phyloP scores from a whole-genome alignment of 2,888 invertebrate genomes.

The Subacronicta megacephala region DNA sequence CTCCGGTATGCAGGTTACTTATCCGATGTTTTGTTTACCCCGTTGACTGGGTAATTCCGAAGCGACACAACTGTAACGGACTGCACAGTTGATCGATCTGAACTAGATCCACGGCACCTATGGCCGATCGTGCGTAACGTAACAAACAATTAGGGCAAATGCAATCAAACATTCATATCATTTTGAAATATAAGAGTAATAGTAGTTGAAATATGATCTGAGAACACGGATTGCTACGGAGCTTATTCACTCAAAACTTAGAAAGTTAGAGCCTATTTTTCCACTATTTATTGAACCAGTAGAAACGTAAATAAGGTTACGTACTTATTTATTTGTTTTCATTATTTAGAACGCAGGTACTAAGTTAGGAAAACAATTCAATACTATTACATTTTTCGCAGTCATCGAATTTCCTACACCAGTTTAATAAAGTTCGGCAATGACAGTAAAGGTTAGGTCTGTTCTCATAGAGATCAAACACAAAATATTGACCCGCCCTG shows the following conservation, averaged over 20 bases:
- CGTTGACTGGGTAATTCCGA: slow-evolving; percentile 22
- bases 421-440: slow-evolving; percentile 54
- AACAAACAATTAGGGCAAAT: slow-evolving; percentile 52
- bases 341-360: too few species aligned
- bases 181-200: slow-evolving; percentile 27
- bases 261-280: neutral
- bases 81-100: slow-evolving; percentile 48
- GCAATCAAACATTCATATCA: slow-evolving; percentile 45
- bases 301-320: too few species aligned
- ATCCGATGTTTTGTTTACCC: slow-evolving; percentile 46
- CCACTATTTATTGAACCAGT: neutral
- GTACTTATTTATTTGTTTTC: too few species aligned
- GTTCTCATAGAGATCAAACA: slow-evolving; percentile 70
- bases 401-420: slow-evolving; percentile 10
- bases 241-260: neutral
- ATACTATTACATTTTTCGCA: neutral
- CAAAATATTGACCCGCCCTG: slow-evolving; percentile 71
- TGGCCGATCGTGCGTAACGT: slow-evolving; percentile 50
- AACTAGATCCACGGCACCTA: slow-evolving; percentile 48
- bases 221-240: neutral
- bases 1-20: slow-evolving; percentile 18
- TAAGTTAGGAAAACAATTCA: neutral
- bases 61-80: slow-evolving; percentile 44
- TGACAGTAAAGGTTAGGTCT: slow-evolving; percentile 54
- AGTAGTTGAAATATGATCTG: slow-evolving; percentile 1